Evolutionary conservation across 2,888 invertebrate species (phyloP), one percentile per base, ranked within the genome.

Genomic region (Baronia brevicornis): DNA sequence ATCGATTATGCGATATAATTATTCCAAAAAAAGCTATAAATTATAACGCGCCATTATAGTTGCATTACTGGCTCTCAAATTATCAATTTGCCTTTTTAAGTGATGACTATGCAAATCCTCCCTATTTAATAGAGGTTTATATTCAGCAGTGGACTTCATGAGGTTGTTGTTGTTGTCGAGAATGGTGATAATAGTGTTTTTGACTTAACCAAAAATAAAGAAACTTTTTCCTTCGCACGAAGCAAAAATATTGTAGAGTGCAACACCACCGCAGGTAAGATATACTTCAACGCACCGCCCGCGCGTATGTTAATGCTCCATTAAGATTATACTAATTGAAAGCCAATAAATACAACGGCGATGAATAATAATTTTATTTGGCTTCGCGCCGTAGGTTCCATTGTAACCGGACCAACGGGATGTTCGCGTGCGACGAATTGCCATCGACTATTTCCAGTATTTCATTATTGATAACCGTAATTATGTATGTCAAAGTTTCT

Each of bases 321-420:
- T 84, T 80, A 82, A 79, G 84, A 84, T 84, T 80, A 84, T 71
- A 78, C 84, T 84, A 84, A 84, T 84, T 84, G 84, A 84, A 84
- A 80, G 82, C 79, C 84, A 84, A 82, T 84, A 84, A 84, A 84
- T 84, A 84, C 78, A 79, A 78, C 78, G 63, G 74, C 82, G 80
- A 84, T 84, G 84, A 84, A 80, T 84, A 79, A 77, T 79, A 79
- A 84, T 80, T 78, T 79, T 78, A 80, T 84, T 80, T 79, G 71
- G 61, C 60, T 78, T 71, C 59, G 61, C 49, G 54, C 59, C 56
- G 57, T 64, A 62, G 60, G 40, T 43, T 43, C 33, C 39, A 39
- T 38, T 32, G 26, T 47, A 55, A 44, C 46, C 40, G 48, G 59
- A 60, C 60, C 57, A 48, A 62, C 51, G 53, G 43, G 43, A 41